Evolutionary conservation across 2,888 invertebrate genomes (phyloP).

Genomic region (Odontocerum albicorne): DNA sequence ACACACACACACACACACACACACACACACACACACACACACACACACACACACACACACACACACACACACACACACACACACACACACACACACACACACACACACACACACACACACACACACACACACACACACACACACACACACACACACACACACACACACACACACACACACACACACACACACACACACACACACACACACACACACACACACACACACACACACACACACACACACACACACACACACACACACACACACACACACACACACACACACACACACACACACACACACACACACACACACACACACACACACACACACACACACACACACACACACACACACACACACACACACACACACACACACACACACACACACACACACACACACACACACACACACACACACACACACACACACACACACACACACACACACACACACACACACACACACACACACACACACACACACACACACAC

Average conservation of each 20-base stretch:
- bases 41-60: background rate
- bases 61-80: background rate
- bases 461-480: background rate
- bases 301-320: background rate
- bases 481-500: background rate
- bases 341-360: background rate
- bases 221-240: background rate
- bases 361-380: background rate
- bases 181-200: background rate
- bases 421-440: background rate
- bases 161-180: background rate
- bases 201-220: background rate
- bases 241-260: background rate
- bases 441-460: background rate
- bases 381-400: background rate
- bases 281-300: background rate
- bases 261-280: background rate
- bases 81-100: background rate
- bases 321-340: background rate
- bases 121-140: background rate
- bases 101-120: background rate
- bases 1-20: background rate
- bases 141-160: background rate
- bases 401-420: background rate
- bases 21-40: background rate